Base-by-base conservation (phyloP, 2,888 invertebrate genomes). In the Strigamia maritima region DNA sequence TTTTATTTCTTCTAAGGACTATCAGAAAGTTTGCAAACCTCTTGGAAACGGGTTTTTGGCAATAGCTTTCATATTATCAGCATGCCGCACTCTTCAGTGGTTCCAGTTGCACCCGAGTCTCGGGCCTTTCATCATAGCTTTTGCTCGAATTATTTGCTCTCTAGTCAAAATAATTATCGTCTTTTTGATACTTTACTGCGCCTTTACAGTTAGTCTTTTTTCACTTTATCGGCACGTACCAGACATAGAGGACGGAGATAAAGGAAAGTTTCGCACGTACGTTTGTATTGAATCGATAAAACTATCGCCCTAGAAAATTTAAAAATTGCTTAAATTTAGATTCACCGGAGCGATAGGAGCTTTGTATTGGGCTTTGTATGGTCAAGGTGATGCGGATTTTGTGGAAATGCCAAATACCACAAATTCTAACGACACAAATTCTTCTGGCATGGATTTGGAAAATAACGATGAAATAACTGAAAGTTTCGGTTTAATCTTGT, bases 331-430 rank as follows among this genome's bases (percentile, higher is more conserved):
- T 60, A 19, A 35, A 22, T 60, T 89, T 10, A 88, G 89, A 82
- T 88, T 91, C 74, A 81, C 85, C 4, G 87, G 89, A 16, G 90
- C 91, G 0, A 83, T 91, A 75, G 90, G 90, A 82, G 91, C 91
- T 0, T 87, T 91, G 78, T 92, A 92, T 84, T 92, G 92, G 92
- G 90, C 90, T 0, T 85, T 92, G 28, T 91, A 92, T 82, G 90
- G 91, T 8, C 82, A 90, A 91, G 90, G 88, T 90, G 0, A 89
- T 90, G 0, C 85, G 90, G 79, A 14, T 19, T 76, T n/a, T 16
- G 76, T 44, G 1, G 2, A 12, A n/a, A 44, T 76, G 7, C 35
- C 76, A 22, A 12, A 76, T 3, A n/a, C 28, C 16, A n/a, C n/a
- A n/a, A n/a, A n/a, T n/a, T 6, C 35, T 8, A 16, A 12, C 35